These are phyloP conservation scores for Nomada fabriciana DNA, from an alignment of 2,888 invertebrate species.

Conservation along the genomic window DNA sequence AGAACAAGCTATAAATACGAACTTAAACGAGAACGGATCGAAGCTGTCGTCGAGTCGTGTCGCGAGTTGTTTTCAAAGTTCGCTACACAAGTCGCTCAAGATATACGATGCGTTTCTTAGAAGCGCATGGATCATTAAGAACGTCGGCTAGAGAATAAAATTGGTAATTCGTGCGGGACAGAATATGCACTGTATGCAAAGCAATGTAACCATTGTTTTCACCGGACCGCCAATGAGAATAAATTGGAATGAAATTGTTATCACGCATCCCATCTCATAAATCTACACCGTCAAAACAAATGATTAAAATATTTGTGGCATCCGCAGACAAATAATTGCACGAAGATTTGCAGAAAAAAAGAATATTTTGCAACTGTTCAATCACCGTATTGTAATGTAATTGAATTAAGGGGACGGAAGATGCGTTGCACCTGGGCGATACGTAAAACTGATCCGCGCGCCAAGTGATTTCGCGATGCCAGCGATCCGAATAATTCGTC, in stretches of 20 bases:
- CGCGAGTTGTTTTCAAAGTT: slow-evolving; percentile 30
- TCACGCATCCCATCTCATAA: not conserved
- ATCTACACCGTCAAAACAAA: not conserved
- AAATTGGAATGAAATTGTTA: not conserved
- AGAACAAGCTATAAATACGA: slow-evolving; percentile 28
- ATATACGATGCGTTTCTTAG: slow-evolving; percentile 34
- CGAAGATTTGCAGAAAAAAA: not conserved
- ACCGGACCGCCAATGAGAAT: not conserved
- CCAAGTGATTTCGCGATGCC: slow-evolving; percentile 3
- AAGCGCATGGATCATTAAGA: slow-evolving; percentile 17
- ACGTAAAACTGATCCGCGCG: not conserved
- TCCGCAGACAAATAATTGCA: not conserved
- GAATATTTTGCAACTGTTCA: no score
- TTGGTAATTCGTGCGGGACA: slow-evolving; percentile 14
- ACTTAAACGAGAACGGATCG: slow-evolving; percentile 22
- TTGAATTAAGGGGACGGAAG: not conserved
- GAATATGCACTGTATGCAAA: not conserved
- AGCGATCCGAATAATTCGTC: slow-evolving; percentile 29
- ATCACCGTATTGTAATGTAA: not conserved
- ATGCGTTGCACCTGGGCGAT: not conserved
- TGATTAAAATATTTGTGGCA: no score
- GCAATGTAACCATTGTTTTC: not conserved
- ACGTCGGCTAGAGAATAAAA: slow-evolving; percentile 31
- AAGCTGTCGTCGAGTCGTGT: slow-evolving; percentile 12
- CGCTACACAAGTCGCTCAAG: slow-evolving; percentile 9